Base-by-base conservation (phyloP, 2,113 vertebrate species). In the Melozone crissalis region DNA sequence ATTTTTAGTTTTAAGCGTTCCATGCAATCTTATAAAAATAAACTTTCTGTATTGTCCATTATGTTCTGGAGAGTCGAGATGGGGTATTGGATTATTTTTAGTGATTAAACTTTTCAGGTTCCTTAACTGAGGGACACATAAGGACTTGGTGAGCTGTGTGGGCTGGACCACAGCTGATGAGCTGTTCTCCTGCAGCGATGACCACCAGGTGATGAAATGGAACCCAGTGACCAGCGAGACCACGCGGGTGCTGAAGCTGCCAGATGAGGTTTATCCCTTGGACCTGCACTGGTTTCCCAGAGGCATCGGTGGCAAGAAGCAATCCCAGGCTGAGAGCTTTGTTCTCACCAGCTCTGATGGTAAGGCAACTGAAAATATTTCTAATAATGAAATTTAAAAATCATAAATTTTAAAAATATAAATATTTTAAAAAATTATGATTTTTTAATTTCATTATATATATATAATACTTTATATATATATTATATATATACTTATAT, bases 91-190 rank as follows among this genome's bases (percentile, higher is more conserved):
- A 3, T 78, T 68, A 7, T 59, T 74, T 69, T 79, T 30, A 44
- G 4, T 4, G 19, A 79, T 11, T 41, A 5, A 35, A 15, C 17
- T 12, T 18, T 30, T 8, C 15, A 20, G 6, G 8, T 39, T 97
- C 97, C 98, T 99, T 99, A 98, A 99, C 88, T 51, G 41, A 75
- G 33, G 6, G 15, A 10, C 86, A 99, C 99, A 99, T 99, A 98
- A 98, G 89, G 99, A 99, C 82, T 84, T 99, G 92, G 99, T 99
- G 83, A 99, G 99, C 96, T 99, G 99, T 84, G 98, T 99, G 61
- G 99, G 99, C 12, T 99, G 99, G 99, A 99, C 98, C 10, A 98
- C 98, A 39, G 98, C 99, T 28, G 99, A 99, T 13, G 99, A 99
- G 83, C 93, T 99, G 17, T 99, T 98, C 96, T 99, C 99, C 3